phyloP scores from a whole-genome alignment of 2,797 vertebrate species.

The Tragopan temminckii region DNA sequence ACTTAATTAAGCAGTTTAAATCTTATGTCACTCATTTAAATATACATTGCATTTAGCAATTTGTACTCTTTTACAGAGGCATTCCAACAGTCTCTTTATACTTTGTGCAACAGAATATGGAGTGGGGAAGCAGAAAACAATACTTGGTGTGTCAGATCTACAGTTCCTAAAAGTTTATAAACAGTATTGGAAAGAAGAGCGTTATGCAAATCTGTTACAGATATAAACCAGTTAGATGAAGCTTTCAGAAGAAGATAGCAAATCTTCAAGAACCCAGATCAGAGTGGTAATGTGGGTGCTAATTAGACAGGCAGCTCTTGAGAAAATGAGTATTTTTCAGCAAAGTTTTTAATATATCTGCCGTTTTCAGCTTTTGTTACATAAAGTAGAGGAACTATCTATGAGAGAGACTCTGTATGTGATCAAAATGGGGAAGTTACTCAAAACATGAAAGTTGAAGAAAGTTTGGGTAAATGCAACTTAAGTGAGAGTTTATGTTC shows the following conservation, averaged over 20 bases:
- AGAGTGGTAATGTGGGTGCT: background rate
- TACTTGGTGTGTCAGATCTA: background rate
- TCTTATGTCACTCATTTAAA: background rate
- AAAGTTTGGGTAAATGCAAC: background rate
- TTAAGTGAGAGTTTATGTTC: slow-evolving; percentile 33
- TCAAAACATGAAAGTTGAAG: background rate
- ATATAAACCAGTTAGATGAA: background rate
- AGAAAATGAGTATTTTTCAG: background rate
- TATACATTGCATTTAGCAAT: background rate
- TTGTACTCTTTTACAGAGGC: background rate
- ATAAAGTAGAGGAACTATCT: background rate
- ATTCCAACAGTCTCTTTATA: background rate
- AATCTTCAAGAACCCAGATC: background rate
- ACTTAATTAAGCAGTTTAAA: background rate
- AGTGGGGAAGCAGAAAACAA: background rate
- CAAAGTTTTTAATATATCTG: background rate
- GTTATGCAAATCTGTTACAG: background rate
- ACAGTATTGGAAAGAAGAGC: background rate
- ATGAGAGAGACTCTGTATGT: background rate
- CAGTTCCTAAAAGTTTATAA: background rate
- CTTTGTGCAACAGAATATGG: background rate
- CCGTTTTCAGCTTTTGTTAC: background rate
- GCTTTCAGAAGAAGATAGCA: background rate
- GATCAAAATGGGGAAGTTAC: background rate
- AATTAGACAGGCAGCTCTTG: background rate